These are phyloP conservation scores for Apantesis nais DNA, from an alignment of 2,888 invertebrate genomes.

Conservation along the genomic window DNA sequence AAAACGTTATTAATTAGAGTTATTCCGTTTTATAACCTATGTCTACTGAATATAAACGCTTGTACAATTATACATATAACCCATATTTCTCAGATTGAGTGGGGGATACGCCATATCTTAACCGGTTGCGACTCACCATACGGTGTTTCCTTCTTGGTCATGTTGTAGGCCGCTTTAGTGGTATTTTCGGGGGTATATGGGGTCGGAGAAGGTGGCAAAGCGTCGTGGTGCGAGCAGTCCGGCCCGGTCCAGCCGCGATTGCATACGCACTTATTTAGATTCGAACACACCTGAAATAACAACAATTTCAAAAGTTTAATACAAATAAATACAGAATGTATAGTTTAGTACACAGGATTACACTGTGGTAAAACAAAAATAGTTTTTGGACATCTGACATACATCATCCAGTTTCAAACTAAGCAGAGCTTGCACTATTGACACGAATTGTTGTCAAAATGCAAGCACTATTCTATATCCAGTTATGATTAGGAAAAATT, in stretches of 20 bases:
- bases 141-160: slow-evolving; percentile 96
- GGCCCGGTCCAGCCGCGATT: slow-evolving; percentile 94
- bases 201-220: slow-evolving; percentile 88
- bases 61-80: background rate
- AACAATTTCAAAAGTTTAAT: background rate
- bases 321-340: background rate
- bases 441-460: no score
- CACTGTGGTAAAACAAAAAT: no score
- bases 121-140: slow-evolving; percentile 91
- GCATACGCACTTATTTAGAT: slow-evolving; percentile 96
- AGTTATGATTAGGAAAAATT: no score
- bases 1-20: background rate
- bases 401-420: no score
- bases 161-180: slow-evolving; percentile 85
- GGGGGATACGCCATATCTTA: slow-evolving; percentile 27
- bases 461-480: no score
- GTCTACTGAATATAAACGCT: slow-evolving; percentile 3
- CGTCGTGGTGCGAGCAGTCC: slow-evolving; percentile 93
- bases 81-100: background rate
- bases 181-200: slow-evolving; percentile 83
- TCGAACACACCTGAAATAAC: slow-evolving; percentile 93
- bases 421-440: no score
- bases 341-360: background rate
- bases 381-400: no score
- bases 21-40: background rate